These are phyloP conservation scores for Venustaconcha ellipsiformis DNA, from an alignment of 1,140 invertebrate genomes.

Conservation along the genomic window DNA sequence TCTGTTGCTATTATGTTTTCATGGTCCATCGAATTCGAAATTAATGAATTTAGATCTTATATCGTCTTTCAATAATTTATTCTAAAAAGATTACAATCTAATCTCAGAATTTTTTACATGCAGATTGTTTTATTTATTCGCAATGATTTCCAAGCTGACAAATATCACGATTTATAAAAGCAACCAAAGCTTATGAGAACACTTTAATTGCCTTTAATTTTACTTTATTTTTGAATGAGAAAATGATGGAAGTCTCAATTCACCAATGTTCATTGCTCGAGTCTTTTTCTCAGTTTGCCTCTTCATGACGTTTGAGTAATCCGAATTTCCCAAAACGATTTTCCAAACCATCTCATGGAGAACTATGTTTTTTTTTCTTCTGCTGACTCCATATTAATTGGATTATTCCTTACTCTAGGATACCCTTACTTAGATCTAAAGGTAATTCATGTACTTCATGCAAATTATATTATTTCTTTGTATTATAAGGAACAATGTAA, in stretches of 20 bases:
- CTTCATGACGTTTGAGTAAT: slow-evolving; percentile 65
- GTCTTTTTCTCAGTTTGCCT: slow-evolving; percentile 33
- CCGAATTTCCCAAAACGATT: slow-evolving; percentile 56
- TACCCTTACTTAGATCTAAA: background rate
- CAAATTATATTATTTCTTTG: background rate
- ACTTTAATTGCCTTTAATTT: slow-evolving; percentile 31
- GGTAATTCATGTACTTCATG: background rate
- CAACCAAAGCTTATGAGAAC: background rate
- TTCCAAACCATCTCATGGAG: slow-evolving; percentile 57
- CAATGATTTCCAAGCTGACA: no score
- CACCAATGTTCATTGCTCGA: slow-evolving; percentile 25
- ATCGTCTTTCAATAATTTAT: no score
- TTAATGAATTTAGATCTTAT: no score
- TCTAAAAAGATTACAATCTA: no score
- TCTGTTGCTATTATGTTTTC: no score
- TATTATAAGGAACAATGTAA: no score
- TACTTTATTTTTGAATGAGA: slow-evolving; percentile 33
- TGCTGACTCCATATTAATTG: slow-evolving; percentile 12
- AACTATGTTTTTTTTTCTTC: slow-evolving; percentile 54
- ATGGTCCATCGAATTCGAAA: no score
- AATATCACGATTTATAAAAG: no score
- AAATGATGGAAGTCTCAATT: slow-evolving; percentile 44
- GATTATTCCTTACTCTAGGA: background rate
- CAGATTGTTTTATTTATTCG: no score
- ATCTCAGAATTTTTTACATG: no score